Evolutionary conservation across 2,113 vertebrate species (phyloP).

Genomic region (Theropithecus gelada): DNA sequence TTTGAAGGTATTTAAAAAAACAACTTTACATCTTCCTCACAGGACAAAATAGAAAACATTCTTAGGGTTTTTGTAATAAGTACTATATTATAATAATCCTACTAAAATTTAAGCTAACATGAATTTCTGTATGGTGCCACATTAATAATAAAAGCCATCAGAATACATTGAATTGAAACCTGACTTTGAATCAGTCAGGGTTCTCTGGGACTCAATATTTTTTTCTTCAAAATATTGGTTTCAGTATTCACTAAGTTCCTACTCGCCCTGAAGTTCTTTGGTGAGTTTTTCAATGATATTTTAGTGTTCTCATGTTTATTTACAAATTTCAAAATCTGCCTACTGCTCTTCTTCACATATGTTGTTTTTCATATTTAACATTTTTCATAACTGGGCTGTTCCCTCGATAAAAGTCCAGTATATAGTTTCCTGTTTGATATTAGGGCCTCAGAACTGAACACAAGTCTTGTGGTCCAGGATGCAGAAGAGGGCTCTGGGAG

Average conservation of each 20-base stretch:
- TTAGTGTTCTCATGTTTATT: background rate
- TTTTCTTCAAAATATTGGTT: background rate
- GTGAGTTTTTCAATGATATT: background rate
- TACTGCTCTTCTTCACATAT: background rate
- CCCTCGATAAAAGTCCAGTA: background rate
- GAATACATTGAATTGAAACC: background rate
- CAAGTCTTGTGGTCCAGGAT: background rate
- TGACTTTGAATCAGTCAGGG: background rate
- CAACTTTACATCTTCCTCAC: constrained; percentile 23
- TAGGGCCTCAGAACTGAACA: background rate
- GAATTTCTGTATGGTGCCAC: background rate
- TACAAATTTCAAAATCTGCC: background rate
- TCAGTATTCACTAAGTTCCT: background rate
- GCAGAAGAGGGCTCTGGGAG: background rate
- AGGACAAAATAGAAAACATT: background rate
- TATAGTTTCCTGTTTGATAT: background rate
- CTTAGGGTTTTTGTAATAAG: background rate
- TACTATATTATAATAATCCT: background rate
- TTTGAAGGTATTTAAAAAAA: constrained; percentile 51
- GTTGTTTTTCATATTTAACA: background rate
- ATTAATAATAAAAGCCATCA: background rate
- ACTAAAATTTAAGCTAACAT: background rate
- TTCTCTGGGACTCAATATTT: background rate
- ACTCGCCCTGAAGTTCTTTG: background rate
- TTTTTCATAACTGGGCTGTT: background rate